Base-by-base conservation (phyloP, 2,797 vertebrate genomes). In the Sphenodon punctatus region DNA sequence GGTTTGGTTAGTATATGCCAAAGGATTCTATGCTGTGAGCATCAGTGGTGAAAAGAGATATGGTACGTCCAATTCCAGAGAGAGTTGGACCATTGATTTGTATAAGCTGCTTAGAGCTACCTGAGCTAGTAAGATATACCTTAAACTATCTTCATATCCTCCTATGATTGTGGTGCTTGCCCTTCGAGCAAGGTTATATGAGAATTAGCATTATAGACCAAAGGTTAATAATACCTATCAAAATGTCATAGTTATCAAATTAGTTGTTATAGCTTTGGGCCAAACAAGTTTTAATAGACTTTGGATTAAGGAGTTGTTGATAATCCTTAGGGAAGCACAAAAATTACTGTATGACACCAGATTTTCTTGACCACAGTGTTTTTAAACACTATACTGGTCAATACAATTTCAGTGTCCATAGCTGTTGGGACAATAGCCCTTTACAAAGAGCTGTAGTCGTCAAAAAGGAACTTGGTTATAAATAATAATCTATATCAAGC, bases 11-110 rank as follows among this genome's bases (percentile, higher is more conserved):
- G 51, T 23, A 43, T 53, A 72, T 73, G 11, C 12, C n/a, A 48
- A 72, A 41, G 11, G 78, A 58, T 88, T 88, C 51, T 75, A 30
- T 13, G 55, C 36, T 41, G 23, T 43, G 12, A 71, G 14, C 10
- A 49, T 79, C 77, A 76, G 55, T 42, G 9, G 36, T 78, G 67
- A 84, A 82, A 86, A 84, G 13, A 87, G 64, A 80, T 72, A 60
- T 2, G 11, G 3, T 2, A 2, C 43, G 58, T 84, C 36, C 13
- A 39, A 2, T 86, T 84, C 69, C 30, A 84, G 6, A 38, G 72
- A 36, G 39, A 64, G 27, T 14, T 43, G 77, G 80, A 63, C 74
- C 36, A 84, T 53, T 85, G 80, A 89, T 86, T 85, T 72, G 17
- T 76, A 19, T 56, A 73, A 71, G 27, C 5, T 82, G 27, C 85